These are phyloP conservation scores for Drosophila niveifrons DNA, from an alignment of 2,888 invertebrate species.

Conservation along the genomic window DNA sequence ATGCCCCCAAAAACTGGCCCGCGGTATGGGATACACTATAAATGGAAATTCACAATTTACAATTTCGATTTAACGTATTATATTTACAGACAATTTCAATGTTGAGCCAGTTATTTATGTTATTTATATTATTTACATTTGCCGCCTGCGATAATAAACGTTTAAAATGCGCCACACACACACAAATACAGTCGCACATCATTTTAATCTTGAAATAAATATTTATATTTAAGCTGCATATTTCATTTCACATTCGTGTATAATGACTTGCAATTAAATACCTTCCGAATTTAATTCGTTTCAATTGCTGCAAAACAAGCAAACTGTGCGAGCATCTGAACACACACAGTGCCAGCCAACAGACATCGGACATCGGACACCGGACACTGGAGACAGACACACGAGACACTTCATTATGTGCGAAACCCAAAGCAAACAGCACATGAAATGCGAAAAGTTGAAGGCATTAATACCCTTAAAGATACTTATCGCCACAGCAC, in stretches of 20 bases:
- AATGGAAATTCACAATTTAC: conserved; percentile 64
- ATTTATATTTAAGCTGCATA: conserved; percentile 10
- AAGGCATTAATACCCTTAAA: background rate
- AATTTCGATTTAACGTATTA: conserved; percentile 65
- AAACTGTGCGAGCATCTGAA: background rate
- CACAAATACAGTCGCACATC: background rate
- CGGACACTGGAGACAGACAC: background rate
- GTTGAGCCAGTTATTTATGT: conserved; percentile 59
- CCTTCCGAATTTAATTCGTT: conserved; percentile 20
- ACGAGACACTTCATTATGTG: conserved; percentile 5
- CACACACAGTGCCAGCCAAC: background rate
- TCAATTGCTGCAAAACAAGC: conserved; percentile 2
- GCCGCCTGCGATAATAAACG: conserved; percentile 4
- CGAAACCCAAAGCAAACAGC: conserved; percentile 2
- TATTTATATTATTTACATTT: conserved; percentile 35
- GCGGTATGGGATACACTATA: conserved; percentile 23
- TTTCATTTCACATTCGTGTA: background rate
- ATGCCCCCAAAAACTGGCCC: conserved; percentile 37
- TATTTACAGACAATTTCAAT: conserved; percentile 45
- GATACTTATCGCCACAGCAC: background rate
- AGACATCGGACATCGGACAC: background rate
- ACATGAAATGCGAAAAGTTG: conserved; percentile 2
- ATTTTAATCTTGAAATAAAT: conserved; percentile 39
- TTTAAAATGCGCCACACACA: conserved; percentile 6
- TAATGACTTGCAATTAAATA: conserved; percentile 7